phyloP scores from a whole-genome alignment of 2,888 invertebrate species.

The Anthoptus insignis region DNA sequence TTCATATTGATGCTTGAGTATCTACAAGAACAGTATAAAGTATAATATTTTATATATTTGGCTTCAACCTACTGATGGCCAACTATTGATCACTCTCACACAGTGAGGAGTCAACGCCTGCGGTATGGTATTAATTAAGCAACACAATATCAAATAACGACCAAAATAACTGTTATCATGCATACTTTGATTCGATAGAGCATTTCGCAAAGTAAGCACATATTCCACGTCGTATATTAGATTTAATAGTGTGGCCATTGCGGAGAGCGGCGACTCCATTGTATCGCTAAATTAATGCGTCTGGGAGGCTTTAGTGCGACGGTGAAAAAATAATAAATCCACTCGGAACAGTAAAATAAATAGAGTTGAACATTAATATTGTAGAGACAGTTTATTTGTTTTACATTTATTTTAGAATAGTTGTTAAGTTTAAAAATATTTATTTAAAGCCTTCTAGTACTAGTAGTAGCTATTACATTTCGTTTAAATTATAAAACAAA shows the following conservation, averaged over 20 bases:
- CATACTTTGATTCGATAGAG: slow-evolving; percentile 32
- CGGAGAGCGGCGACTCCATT: slow-evolving; percentile 48
- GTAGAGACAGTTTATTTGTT: slow-evolving; percentile 10
- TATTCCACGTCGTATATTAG: slow-evolving; percentile 32
- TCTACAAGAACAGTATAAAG: too few species aligned
- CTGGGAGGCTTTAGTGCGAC: slow-evolving; percentile 45
- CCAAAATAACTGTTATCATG: slow-evolving; percentile 15
- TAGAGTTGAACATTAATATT: slow-evolving; percentile 8
- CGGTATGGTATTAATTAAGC: too few species aligned
- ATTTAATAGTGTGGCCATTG: slow-evolving; percentile 41
- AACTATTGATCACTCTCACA: too few species aligned
- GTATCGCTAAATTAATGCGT: slow-evolving; percentile 57
- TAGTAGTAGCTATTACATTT: too few species aligned
- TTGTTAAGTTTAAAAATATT: too few species aligned
- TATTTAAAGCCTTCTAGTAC: too few species aligned
- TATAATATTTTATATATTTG: too few species aligned
- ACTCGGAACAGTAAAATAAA: slow-evolving; percentile 20
- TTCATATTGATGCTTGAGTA: too few species aligned
- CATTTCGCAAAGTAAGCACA: slow-evolving; percentile 26
- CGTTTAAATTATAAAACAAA: too few species aligned
- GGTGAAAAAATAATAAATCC: slow-evolving; percentile 40
- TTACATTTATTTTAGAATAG: too few species aligned
- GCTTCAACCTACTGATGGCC: too few species aligned
- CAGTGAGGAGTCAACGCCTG: too few species aligned
- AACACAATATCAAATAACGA: not conserved